Evolutionary conservation across 2,888 invertebrate genomes (phyloP).

Genomic region (Gisinianus flammeolus): DNA sequence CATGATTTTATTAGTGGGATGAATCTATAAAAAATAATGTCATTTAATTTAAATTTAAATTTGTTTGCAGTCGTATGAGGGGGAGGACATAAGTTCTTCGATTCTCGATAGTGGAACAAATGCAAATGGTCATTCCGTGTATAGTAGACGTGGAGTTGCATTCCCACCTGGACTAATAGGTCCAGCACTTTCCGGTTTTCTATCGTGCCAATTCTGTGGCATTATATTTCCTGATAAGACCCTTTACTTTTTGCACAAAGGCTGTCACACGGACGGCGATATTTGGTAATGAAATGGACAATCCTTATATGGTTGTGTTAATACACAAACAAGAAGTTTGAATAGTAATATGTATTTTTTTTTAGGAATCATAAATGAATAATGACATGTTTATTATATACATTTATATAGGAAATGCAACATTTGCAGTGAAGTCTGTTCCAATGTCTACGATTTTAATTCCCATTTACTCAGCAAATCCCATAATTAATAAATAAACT

Average conservation of each 20-base stretch:
- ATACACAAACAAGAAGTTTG: background rate
- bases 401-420: slow-evolving; percentile 92
- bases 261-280: slow-evolving; percentile 96
- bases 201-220: slow-evolving; percentile 86
- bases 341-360: background rate
- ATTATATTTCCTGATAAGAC: slow-evolving; percentile 96
- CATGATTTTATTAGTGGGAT: background rate
- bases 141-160: slow-evolving; percentile 50
- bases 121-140: slow-evolving; percentile 50
- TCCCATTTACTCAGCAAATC: slow-evolving; percentile 92
- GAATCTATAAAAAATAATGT: too few relatives aligned
- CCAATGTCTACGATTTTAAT: slow-evolving; percentile 96
- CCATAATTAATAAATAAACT: slow-evolving; percentile 70
- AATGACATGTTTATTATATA: background rate
- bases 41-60: too few relatives aligned
- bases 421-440: slow-evolving; percentile 93
- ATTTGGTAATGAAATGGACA: background rate
- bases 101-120: slow-evolving; percentile 48
- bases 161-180: too few relatives aligned
- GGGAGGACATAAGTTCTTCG: slow-evolving; percentile 59
- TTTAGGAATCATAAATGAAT: background rate
- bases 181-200: slow-evolving; percentile 47
- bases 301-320: background rate
- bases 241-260: slow-evolving; percentile 95
- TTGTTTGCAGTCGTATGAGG: slow-evolving; percentile 61